Base-by-base conservation (phyloP, 2,797 vertebrate genomes). In the Ceyx erithaca region DNA sequence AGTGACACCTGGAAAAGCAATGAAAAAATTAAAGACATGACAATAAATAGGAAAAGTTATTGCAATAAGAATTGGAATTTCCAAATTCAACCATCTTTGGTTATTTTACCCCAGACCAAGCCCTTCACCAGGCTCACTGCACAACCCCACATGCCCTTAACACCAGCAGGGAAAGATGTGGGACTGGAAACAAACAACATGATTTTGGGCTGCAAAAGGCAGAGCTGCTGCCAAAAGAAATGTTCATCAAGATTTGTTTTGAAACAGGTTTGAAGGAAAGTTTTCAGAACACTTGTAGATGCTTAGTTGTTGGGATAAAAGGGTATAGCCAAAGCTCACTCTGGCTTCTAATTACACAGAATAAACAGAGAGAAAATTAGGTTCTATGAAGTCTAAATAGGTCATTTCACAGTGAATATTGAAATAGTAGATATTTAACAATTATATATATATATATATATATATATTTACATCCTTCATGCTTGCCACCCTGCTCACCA, bases 221-320 rank as follows among this genome's bases (percentile, higher is more conserved):
- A 82, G 48, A 33, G n/a, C 81, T 85, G 85, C 91, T 90, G 91
- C 95, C 94, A 94, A 90, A 70, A n/a, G 59, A 87, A 93, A 89
- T 57, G 40, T 25, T 64, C 28, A 62, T 71, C 69, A 46, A 68
- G 85, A 62, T 80, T 90, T 92, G 62, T 52, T 87, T 91, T 31
- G 69, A 92, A 83, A 80, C 75, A 30, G 40, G 64, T 90, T 66
- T 64, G 54, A 93, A 95, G 68, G 62, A 19, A 23, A 37, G 31
- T 81, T 85, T 83, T 80, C 58, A 84, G 84, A 95, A 77, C 30
- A 19, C 41, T 82, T 51, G 45, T 12, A 78, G 51, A 89, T 79
- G 26, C 43, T 89, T 33, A 30, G 37, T 54, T 71, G 72, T 25
- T 75, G 59, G 54, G 76, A 71, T 80, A 80, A 93, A 87, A 87